These are phyloP conservation scores for Sterrhoptilus dennistouni DNA, from an alignment of 2,113 vertebrate species.

Conservation along the genomic window DNA sequence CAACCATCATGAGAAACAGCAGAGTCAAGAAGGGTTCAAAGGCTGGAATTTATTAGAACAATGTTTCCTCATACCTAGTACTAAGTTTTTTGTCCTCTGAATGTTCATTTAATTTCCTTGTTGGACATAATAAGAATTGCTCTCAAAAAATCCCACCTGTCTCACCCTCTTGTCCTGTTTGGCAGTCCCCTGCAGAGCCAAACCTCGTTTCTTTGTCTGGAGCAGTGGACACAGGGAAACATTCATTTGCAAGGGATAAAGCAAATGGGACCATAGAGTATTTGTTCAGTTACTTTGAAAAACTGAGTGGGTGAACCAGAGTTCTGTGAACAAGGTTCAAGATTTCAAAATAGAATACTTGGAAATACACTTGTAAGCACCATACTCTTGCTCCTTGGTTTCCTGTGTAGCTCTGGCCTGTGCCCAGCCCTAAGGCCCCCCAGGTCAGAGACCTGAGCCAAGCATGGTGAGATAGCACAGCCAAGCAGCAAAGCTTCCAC, in stretches of 20 bases:
- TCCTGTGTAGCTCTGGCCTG: neutral
- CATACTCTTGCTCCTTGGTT: neutral
- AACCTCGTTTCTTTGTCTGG: accelerated
- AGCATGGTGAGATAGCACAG: accelerated
- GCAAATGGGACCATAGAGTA: accelerated
- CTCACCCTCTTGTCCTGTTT: neutral
- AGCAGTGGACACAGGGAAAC: neutral
- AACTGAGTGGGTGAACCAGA: neutral
- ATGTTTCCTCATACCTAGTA: slow-evolving; percentile 39
- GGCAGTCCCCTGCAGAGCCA: neutral
- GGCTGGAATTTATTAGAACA: slow-evolving; percentile 15
- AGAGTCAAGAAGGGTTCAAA: slow-evolving; percentile 29
- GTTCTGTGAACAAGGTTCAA: neutral
- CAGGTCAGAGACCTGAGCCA: accelerated
- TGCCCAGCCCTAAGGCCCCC: accelerated
- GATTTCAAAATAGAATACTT: neutral
- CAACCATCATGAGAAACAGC: neutral
- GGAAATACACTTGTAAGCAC: neutral
- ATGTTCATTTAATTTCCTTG: neutral
- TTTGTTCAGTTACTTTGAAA: neutral
- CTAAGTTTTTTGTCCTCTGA: neutral
- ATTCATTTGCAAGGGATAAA: neutral
- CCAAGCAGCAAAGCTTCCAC: accelerated
- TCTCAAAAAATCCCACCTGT: neutral
- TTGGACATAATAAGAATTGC: neutral